Base-by-base conservation (phyloP, 2,888 invertebrate species). In the Kryphioiulus occultus region DNA sequence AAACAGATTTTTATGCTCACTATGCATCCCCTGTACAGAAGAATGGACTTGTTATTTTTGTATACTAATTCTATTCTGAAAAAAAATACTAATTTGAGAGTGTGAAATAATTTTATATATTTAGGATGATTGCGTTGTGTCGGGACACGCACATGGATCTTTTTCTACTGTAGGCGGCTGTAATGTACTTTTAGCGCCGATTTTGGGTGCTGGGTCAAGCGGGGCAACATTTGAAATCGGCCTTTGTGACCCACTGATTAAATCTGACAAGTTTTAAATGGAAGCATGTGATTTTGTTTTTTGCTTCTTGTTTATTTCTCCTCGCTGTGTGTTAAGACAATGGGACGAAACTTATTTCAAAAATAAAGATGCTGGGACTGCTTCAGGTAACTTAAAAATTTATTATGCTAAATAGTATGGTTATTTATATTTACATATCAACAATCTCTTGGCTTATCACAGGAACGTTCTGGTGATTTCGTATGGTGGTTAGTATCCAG, bases 401-500 rank as follows among this genome's bases (percentile, higher is more conserved):
- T 68, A 68, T 68, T 68, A 68, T 5, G 68, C 22, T 10, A 68
- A 26, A 68, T 68, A 10, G 68, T 68, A 26, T 9, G 26, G 68
- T 68, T 68, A 68, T 68, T 68, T 68, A 26, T 68, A 68, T 68
- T 68, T 68, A 68, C 68, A 68, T 68, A 68, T 26, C 26, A 68
- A 68, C 68, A 68, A 68, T 68, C 68, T 68, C 68, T 68, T 68
- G 68, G 26, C 68, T 68, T 68, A 68, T 68, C 12, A 26, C 68
- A 68, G 68, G 26, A 68, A 26, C 68, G 68, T 26, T 19, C 26
- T 68, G 26, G 68, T 68, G 68, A 78, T 86, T 85, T 82, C 85
- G 53, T 96, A 96, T 95, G 12, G 96, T 96, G 90, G 96, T 94
- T 90, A 94, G 93, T 90, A 97, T 96, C 97, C 97, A 97, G 89